Percentiles rank a stretch among this genome's conserved stretches.
These are phyloP conservation scores for Dicentrarchus labrax DNA, from an alignment of 2,113 vertebrate species.

Conservation along the genomic window DNA sequence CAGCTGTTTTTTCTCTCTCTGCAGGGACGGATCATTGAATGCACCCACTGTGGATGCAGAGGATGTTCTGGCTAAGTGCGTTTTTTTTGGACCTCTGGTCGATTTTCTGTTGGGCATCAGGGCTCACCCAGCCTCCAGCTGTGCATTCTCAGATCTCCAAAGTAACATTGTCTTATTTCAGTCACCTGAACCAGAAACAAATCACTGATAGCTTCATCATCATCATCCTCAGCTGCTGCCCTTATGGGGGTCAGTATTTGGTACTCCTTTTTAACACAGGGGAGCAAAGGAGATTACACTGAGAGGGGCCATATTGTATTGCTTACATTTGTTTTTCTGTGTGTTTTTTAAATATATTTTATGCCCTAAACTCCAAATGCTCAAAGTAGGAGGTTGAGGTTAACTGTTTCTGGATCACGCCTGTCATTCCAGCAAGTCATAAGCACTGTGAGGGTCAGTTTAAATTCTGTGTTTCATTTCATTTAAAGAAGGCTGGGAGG, in stretches of 20 bases:
- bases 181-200: slow-evolving; percentile 24
- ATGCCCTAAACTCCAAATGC: not conserved
- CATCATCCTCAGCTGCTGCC: slow-evolving; percentile 10
- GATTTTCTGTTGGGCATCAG: slow-evolving; percentile 20
- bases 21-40: slow-evolving; percentile 97
- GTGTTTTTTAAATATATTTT: not conserved
- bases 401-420: slow-evolving; percentile 40
- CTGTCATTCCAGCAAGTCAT: slow-evolving; percentile 66
- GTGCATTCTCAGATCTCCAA: slow-evolving; percentile 17
- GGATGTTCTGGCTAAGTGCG: slow-evolving; percentile 93
- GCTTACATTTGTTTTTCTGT: slow-evolving; percentile 31
- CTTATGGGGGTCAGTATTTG: not conserved
- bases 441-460: slow-evolving; percentile 45
- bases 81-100: slow-evolving; percentile 15
- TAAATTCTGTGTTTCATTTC: slow-evolving; percentile 46
- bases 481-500: slow-evolving; percentile 12
- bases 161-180: slow-evolving; percentile 32
- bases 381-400: slow-evolving; percentile 8
- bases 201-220: not conserved
- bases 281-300: not conserved
- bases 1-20: slow-evolving; percentile 8
- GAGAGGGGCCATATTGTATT: slow-evolving; percentile 48
- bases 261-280: not conserved
- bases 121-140: slow-evolving; percentile 55
- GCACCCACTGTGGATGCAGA: slow-evolving; percentile 97